Evolutionary conservation across 2,113 vertebrate species (phyloP).

Genomic region (Hippolais icterina): DNA sequence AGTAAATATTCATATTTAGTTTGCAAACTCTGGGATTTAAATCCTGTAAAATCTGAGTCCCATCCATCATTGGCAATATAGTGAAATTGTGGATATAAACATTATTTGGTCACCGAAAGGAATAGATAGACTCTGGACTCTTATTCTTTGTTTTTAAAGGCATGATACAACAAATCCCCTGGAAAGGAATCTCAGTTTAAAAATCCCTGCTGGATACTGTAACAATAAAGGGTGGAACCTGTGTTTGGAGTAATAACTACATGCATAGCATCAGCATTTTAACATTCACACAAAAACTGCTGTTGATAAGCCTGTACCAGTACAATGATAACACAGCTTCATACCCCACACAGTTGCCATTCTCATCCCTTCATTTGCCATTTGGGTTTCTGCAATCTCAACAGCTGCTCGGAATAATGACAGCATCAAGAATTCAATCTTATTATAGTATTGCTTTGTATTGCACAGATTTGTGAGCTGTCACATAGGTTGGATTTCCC

Average conservation of each 20-base stretch:
- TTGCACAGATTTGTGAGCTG: background rate
- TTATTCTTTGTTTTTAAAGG: background rate
- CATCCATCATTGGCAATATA: background rate
- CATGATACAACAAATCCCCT: background rate
- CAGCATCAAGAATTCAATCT: background rate
- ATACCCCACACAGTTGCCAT: background rate
- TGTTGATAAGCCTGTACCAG: background rate
- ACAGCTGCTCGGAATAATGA: background rate
- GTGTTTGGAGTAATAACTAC: background rate
- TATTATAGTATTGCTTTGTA: background rate
- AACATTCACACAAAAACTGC: background rate
- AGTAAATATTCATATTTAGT: background rate
- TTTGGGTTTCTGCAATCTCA: background rate
- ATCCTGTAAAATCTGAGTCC: background rate
- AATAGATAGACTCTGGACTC: background rate
- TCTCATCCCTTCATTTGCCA: background rate
- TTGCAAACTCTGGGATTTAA: background rate
- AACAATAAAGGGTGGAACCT: background rate
- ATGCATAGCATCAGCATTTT: background rate
- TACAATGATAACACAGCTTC: background rate
- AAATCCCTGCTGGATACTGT: background rate
- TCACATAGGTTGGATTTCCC: background rate
- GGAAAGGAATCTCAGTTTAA: background rate
- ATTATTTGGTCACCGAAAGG: background rate
- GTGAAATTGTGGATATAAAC: background rate